A percentile compares a stretch with the other conserved stretches of the same genome.
Conservation (phyloP, 2,797 vertebrate species). For the Prionace glauca region DNA sequence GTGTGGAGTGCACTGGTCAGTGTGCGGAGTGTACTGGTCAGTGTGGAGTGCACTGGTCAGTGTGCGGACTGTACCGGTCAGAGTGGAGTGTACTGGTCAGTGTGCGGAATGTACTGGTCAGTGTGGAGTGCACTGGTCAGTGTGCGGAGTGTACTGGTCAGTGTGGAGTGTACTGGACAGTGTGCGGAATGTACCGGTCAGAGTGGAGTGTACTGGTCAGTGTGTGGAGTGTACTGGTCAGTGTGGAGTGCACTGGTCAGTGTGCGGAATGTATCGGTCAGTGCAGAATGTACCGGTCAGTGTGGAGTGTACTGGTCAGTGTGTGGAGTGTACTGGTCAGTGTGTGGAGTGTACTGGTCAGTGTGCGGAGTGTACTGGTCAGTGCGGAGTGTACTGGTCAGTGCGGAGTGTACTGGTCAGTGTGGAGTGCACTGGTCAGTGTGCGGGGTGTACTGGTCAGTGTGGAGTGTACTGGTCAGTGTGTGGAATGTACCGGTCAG, state of each 20-base stretch:
- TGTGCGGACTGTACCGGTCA: too few relatives aligned
- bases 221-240: not conserved
- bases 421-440: not conserved
- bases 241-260: not conserved
- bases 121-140: too few relatives aligned
- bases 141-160: too few relatives aligned
- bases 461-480: not conserved
- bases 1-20: too few relatives aligned
- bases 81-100: too few relatives aligned
- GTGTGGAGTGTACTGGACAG: too few relatives aligned
- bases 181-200: too few relatives aligned
- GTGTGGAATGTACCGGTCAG: not conserved
- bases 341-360: not conserved
- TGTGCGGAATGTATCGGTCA: not conserved
- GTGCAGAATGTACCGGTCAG: not conserved
- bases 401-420: not conserved
- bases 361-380: not conserved
- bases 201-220: not conserved
- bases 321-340: not conserved
- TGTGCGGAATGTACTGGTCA: too few relatives aligned
- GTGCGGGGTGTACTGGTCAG: not conserved
- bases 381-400: not conserved
- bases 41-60: too few relatives aligned
- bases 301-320: not conserved
- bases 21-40: too few relatives aligned